Evolutionary conservation across 2,113 vertebrate species (phyloP), one percentile per base, ranked within the genome.

Genomic region (Pterocles orientalis): DNA sequence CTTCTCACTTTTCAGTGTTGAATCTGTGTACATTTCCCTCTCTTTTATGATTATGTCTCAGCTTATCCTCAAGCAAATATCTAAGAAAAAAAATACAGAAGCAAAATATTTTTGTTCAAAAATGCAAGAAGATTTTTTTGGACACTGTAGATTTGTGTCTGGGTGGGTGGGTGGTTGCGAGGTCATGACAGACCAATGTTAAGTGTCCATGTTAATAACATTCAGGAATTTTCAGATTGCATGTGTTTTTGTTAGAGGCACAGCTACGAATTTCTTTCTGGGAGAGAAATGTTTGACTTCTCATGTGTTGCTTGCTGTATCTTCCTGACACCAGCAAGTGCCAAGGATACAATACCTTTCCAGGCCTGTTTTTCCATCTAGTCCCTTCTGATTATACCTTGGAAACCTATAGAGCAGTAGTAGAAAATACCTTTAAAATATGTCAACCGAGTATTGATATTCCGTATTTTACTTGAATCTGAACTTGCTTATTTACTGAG

Each of bases 221-320:
- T 72, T 45, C 16, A 95, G 28, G 36, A 80, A 64, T 94, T 90
- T 92, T 68, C 71, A 75, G 71, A 77, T 57, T 95, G 11, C 4
- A 20, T 75, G 95, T 71, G 12, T 54, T 96, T 94, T 90, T 69
- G 20, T 65, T 20, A 66, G 39, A 85, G 18, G 14, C 18, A 84
- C 18, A 77, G 18, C 31, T 86, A 58, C 81, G 51, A 60, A 41
- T 96, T 94, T 54, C 82, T 96, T 69, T 26, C 12, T 4, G 14
- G 11, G n/a, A 96, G 10, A 73, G 21, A 89, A 69, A 93, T 6
- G 0, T 65, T 76, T 94, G 26, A 28, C n/a, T 71, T 94, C 57
- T 70, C 2, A 11, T 68, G 10, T 65, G 25, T 75, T 48, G n/a
- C 8, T 91, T 92, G 14, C 4, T 45, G 3, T 29, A 77, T 12